These are phyloP conservation scores for Rhagophthalmus giganteus DNA, from an alignment of 2,888 invertebrate genomes.

Conservation along the genomic window DNA sequence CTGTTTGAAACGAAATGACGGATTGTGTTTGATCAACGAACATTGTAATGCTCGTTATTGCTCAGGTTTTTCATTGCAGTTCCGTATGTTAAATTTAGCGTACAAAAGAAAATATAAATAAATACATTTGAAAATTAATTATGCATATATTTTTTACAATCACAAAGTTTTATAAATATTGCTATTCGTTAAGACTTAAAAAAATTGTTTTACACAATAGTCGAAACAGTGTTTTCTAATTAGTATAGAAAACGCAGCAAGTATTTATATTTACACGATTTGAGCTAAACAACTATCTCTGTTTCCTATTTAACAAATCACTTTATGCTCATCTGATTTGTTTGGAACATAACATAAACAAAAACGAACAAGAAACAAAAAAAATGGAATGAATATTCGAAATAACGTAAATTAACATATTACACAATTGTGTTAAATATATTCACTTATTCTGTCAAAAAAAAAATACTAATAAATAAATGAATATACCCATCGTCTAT, in stretches of 20 bases:
- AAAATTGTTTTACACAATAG: slow-evolving; percentile 53
- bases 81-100: too few relatives aligned
- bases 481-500: slow-evolving; percentile 33
- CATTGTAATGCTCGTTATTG: too few relatives aligned
- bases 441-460: slow-evolving; percentile 11
- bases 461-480: slow-evolving; percentile 17
- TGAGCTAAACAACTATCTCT: slow-evolving; percentile 47
- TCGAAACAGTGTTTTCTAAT: slow-evolving; percentile 52
- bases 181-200: slow-evolving; percentile 56
- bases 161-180: slow-evolving; percentile 58
- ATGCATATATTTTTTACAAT: slow-evolving; percentile 51
- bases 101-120: not conserved
- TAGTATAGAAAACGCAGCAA: slow-evolving; percentile 53
- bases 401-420: slow-evolving; percentile 28
- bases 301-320: slow-evolving; percentile 28
- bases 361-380: slow-evolving; percentile 8
- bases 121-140: slow-evolving; percentile 25
- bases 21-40: too few relatives aligned
- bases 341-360: slow-evolving; percentile 10
- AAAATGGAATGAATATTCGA: slow-evolving; percentile 24
- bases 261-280: slow-evolving; percentile 53
- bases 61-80: too few relatives aligned
- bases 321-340: slow-evolving; percentile 22
- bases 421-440: slow-evolving; percentile 5
- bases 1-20: too few relatives aligned